A percentile compares a stretch with the other conserved stretches of the same genome.
Conservation (phyloP, 2,113 vertebrate species). For the Phoenicopterus ruber region DNA sequence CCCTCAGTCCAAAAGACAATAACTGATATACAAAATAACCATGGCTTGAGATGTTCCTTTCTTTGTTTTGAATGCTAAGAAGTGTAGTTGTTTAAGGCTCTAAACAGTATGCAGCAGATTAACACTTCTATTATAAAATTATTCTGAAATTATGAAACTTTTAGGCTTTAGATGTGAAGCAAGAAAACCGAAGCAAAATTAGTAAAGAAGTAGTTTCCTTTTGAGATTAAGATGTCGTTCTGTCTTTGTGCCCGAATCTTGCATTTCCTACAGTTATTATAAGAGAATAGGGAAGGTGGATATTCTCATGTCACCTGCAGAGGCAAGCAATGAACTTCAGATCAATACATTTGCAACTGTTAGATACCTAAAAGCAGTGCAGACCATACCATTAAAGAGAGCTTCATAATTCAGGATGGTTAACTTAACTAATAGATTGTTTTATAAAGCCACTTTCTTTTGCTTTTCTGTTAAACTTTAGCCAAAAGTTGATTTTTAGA, state of each 20-base stretch:
- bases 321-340: background rate
- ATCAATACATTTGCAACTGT: background rate
- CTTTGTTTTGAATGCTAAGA: background rate
- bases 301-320: background rate
- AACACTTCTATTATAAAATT: background rate
- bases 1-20: background rate
- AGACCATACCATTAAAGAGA: background rate
- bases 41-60: background rate
- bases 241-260: background rate
- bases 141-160: background rate
- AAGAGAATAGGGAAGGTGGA: background rate
- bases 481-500: background rate
- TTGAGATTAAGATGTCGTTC: background rate
- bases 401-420: background rate
- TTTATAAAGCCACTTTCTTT: background rate
- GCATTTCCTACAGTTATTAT: background rate
- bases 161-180: background rate
- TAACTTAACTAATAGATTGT: background rate
- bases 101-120: background rate
- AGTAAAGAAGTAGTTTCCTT: background rate
- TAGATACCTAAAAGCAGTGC: background rate
- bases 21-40: background rate
- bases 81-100: background rate
- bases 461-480: background rate
- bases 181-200: background rate